Evolutionary conservation across 2,888 invertebrate species (phyloP).

Genomic region (Pterobdella sp.): DNA sequence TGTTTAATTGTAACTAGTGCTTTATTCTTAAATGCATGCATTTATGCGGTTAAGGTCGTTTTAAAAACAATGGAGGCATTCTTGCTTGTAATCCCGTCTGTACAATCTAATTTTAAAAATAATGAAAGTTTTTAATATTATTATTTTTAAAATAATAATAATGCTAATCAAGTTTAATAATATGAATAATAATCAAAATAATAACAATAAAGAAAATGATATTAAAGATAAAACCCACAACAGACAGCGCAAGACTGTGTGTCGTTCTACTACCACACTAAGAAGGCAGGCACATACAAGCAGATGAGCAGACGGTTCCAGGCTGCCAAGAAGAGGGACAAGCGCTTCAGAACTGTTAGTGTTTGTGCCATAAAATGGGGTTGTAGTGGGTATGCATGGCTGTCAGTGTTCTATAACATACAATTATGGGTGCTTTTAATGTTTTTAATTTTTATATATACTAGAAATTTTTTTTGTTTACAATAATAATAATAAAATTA

Average conservation of each 20-base stretch:
- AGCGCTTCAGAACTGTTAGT: conserved; percentile 16
- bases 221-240: background rate
- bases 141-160: background rate
- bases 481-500: background rate
- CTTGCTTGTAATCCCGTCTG: too few species aligned
- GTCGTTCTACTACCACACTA: conserved; percentile 22
- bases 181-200: background rate
- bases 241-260: conserved; percentile 25
- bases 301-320: conserved; percentile 17
- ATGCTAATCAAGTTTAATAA: background rate
- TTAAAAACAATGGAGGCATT: too few species aligned
- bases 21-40: too few species aligned
- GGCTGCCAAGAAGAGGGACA: conserved; percentile 24
- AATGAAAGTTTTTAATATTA: background rate
- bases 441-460: background rate
- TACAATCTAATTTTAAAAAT: background rate
- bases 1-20: too few species aligned
- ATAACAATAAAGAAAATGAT: background rate
- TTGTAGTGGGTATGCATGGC: background rate
- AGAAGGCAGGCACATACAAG: conserved; percentile 25
- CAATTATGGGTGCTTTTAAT: background rate
- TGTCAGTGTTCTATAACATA: background rate
- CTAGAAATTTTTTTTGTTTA: background rate
- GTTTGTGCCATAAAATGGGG: background rate
- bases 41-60: too few species aligned